These are phyloP conservation scores for Melieria omissa DNA, from an alignment of 2,888 invertebrate genomes.

Conservation along the genomic window DNA sequence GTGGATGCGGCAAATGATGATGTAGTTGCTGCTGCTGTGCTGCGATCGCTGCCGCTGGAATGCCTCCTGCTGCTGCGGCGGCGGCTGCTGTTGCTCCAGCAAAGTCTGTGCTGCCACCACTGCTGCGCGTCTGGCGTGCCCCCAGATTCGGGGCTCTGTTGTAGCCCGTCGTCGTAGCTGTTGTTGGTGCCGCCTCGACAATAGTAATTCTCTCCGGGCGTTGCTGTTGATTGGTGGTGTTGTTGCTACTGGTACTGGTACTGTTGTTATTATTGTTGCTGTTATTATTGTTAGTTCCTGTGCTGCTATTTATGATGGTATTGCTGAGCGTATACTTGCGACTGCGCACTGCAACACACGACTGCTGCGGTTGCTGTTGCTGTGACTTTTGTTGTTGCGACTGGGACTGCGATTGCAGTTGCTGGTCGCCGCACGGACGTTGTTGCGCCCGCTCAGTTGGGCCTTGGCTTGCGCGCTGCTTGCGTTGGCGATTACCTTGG, in stretches of 20 bases:
- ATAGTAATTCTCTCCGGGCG: constrained; percentile 44
- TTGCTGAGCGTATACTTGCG: constrained; percentile 7
- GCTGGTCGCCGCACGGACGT: neutral
- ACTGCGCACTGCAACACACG: neutral
- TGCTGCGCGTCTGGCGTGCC: constrained; percentile 60
- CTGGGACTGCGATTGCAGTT: neutral
- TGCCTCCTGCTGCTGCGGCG: constrained; percentile 37
- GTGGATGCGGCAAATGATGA: constrained; percentile 57
- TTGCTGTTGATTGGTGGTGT: constrained; percentile 37
- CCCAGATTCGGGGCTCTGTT: constrained; percentile 64
- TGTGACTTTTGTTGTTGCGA: constrained; percentile 8
- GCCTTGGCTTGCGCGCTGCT: neutral
- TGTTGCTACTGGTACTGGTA: constrained; percentile 42
- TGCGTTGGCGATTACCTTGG: constrained; percentile 10
- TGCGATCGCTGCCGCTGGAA: neutral
- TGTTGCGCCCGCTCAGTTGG: too few relatives aligned
- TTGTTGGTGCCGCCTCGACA: constrained; percentile 47
- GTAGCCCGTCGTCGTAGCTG: constrained; percentile 62
- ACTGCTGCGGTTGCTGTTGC: neutral
- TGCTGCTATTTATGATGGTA: constrained; percentile 29
- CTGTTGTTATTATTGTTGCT: constrained; percentile 40
- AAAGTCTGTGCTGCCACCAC: constrained; percentile 53
- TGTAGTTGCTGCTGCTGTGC: constrained; percentile 44
- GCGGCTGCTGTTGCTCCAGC: constrained; percentile 45
- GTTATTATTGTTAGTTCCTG: constrained; percentile 31